phyloP scores from a whole-genome alignment of 2,113 vertebrate genomes.

The Anolis carolinensis region DNA sequence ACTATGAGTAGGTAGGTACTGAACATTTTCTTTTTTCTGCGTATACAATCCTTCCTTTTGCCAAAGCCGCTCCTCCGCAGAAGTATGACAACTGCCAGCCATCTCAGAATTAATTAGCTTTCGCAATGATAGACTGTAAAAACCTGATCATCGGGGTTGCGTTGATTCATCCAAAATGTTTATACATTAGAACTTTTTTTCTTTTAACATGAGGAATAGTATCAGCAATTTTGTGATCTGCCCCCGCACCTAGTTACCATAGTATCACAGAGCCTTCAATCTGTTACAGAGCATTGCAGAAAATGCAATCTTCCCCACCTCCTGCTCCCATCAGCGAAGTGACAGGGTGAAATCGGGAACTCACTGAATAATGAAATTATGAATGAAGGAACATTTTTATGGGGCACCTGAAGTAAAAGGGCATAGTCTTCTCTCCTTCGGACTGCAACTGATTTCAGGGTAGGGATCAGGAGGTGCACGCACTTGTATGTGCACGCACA shows the following conservation, averaged over 20 bases:
- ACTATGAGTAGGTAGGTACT: neutral
- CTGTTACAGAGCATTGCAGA: neutral
- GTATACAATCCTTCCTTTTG: neutral
- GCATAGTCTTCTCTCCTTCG: neutral
- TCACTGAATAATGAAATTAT: neutral
- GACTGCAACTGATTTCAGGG: neutral
- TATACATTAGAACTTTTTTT: neutral
- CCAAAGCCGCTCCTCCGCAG: slow-evolving; percentile 15
- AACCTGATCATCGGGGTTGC: neutral
- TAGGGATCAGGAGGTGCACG: neutral
- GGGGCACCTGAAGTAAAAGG: neutral
- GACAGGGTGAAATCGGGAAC: neutral
- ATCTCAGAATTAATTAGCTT: slow-evolving; percentile 29
- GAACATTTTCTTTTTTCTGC: neutral
- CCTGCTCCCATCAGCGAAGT: neutral
- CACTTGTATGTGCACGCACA: neutral
- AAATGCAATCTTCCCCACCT: neutral
- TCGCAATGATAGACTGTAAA: neutral
- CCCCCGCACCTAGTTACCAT: slow-evolving; percentile 24
- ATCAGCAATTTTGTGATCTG: slow-evolving; percentile 8
- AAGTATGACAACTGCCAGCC: slow-evolving; percentile 18
- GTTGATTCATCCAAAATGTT: slow-evolving; percentile 27
- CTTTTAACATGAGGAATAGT: slow-evolving; percentile 9
- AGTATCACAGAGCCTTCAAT: neutral
- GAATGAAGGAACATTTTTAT: neutral